Percentiles rank a stretch among this genome's conserved stretches.
phyloP scores from a whole-genome alignment of 2,797 vertebrate genomes.

The Salarias fasciatus region DNA sequence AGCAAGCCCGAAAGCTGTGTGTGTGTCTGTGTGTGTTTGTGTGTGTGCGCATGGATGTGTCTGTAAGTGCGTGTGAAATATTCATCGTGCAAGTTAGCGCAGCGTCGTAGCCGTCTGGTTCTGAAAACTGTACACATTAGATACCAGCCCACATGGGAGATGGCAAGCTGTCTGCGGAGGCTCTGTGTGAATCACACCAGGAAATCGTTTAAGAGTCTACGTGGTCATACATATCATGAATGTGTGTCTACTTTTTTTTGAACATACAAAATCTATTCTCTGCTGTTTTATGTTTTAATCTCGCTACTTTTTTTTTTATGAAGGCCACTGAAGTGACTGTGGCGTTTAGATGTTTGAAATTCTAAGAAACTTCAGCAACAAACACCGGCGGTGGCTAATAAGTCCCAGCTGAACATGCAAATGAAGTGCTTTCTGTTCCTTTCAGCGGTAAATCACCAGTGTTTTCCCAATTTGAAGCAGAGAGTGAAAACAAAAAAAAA shows the following conservation, averaged over 20 bases:
- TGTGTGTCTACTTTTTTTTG: constrained; percentile 18
- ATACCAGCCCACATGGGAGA: constrained; percentile 58
- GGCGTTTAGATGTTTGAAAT: background rate
- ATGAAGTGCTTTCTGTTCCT: background rate
- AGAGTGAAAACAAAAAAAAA: background rate
- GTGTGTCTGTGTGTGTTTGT: constrained; percentile 26
- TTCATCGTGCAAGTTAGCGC: constrained; percentile 53
- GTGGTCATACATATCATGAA: constrained; percentile 13
- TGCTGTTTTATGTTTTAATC: constrained; percentile 5
- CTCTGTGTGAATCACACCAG: constrained; percentile 49
- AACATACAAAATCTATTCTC: background rate
- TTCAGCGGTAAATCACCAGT: constrained; percentile 4
- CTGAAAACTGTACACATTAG: constrained; percentile 57
- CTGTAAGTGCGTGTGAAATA: constrained; percentile 47
- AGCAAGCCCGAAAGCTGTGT: constrained; percentile 47
- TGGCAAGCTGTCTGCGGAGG: constrained; percentile 53
- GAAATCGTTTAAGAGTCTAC: constrained; percentile 31
- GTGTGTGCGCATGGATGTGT: constrained; percentile 26
- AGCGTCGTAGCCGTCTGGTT: constrained; percentile 54
- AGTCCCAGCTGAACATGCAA: constrained; percentile 2
- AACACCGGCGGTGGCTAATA: constrained; percentile 1
- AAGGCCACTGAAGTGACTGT: background rate
- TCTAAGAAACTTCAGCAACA: constrained; percentile 5
- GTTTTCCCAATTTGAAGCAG: constrained; percentile 1
- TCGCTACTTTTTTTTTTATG: background rate